Conservation (phyloP, 2,888 invertebrate genomes). For the Euphydryas editha region DNA sequence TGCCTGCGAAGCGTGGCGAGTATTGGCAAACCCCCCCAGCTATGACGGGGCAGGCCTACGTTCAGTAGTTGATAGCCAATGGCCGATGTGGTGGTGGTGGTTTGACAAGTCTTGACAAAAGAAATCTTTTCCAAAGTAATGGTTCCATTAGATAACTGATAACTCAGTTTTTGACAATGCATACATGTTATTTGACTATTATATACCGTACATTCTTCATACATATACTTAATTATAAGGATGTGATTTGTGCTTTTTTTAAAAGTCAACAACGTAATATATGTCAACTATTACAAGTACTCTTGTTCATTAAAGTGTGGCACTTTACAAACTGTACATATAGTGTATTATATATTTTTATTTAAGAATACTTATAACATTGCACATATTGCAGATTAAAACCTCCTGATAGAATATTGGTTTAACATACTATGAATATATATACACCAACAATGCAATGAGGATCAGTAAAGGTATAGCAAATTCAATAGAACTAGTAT, state of each 20-base stretch:
- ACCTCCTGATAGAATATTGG: neutral
- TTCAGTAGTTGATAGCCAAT: too few relatives aligned
- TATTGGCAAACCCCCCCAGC: too few relatives aligned
- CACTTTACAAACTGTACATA: neutral
- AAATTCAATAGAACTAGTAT: too few relatives aligned
- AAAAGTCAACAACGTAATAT: neutral
- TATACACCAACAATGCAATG: neutral
- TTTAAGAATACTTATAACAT: neutral
- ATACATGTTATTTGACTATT: neutral
- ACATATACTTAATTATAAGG: slow-evolving; percentile 10
- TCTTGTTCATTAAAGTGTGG: neutral
- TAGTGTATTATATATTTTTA: neutral
- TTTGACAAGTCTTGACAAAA: neutral
- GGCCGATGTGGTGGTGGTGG: too few relatives aligned
- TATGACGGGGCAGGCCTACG: too few relatives aligned
- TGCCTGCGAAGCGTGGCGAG: too few relatives aligned
- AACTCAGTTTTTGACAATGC: slow-evolving; percentile 9
- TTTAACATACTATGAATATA: neutral
- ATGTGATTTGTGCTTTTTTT: slow-evolving; percentile 17
- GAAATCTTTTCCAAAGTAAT: neutral
- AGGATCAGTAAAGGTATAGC: too few relatives aligned
- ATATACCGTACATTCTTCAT: neutral
- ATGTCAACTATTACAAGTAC: neutral
- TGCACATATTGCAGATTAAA: neutral
- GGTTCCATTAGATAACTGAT: slow-evolving; percentile 12